Percentiles rank a stretch among this genome's conserved stretches.
Conservation (phyloP, 2,797 vertebrate genomes). For the Mustela erminea region DNA sequence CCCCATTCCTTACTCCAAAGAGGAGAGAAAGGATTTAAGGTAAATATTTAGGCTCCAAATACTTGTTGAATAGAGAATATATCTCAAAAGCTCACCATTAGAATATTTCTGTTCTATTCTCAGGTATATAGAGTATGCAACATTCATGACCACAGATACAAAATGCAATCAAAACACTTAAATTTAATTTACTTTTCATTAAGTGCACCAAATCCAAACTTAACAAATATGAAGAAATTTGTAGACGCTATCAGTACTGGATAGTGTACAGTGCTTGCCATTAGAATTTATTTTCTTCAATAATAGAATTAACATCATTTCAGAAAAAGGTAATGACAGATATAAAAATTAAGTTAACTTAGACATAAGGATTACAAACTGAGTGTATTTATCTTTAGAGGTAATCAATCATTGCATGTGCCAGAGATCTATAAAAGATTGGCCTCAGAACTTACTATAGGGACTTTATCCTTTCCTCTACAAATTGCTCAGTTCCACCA, state of each 20-base stretch:
- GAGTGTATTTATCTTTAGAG: conserved; percentile 69
- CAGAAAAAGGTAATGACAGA: conserved; percentile 38
- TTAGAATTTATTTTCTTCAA: conserved; percentile 59
- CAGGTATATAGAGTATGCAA: neutral
- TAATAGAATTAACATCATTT: conserved; percentile 60
- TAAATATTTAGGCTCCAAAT: neutral
- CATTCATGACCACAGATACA: neutral
- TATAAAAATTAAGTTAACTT: conserved; percentile 67
- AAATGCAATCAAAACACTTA: neutral
- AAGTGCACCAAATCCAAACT: neutral
- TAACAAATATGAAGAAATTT: neutral
- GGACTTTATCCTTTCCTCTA: conserved; percentile 71
- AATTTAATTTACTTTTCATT: conserved; percentile 11
- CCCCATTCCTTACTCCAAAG: neutral
- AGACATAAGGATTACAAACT: conserved; percentile 66
- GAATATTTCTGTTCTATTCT: conserved; percentile 8
- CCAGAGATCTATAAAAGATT: conserved; percentile 64
- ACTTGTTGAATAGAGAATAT: conserved; percentile 9
- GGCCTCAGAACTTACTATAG: conserved; percentile 65
- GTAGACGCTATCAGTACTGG: neutral
- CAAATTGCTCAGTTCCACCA: conserved; percentile 80
- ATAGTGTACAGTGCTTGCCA: neutral
- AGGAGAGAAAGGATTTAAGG: neutral
- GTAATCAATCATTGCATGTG: conserved; percentile 65
- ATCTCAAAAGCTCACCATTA: neutral